Percentiles rank a stretch among this genome's conserved stretches.
phyloP scores from a whole-genome alignment of 2,888 invertebrate genomes.

The Cheilosia vernalis region DNA sequence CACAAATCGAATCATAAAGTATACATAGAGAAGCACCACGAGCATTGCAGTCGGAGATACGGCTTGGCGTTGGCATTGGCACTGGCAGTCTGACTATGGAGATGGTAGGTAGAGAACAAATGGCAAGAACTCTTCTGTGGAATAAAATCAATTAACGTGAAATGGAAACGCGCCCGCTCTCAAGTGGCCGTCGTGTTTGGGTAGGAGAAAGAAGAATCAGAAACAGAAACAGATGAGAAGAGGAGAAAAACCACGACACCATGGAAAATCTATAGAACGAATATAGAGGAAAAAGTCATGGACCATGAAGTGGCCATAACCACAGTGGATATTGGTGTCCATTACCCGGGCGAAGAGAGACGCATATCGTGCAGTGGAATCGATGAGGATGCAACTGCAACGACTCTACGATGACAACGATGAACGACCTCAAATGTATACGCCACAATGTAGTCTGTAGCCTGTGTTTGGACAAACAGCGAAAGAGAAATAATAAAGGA shows the following conservation, averaged over 20 bases:
- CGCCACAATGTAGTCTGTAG: background rate
- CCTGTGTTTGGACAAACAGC: constrained; percentile 4
- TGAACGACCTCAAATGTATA: constrained; percentile 62
- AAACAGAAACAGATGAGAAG: background rate
- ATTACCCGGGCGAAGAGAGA: constrained; percentile 58
- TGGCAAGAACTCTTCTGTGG: constrained; percentile 42
- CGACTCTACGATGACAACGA: constrained; percentile 43
- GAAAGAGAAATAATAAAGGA: constrained; percentile 26
- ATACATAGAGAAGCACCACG: constrained; percentile 54
- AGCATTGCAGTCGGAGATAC: constrained; percentile 3
- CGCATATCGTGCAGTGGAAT: constrained; percentile 70
- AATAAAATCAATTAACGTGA: constrained; percentile 74
- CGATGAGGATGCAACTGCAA: constrained; percentile 67
- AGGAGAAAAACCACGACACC: constrained; percentile 46
- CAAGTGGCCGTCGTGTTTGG: background rate
- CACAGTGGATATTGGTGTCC: constrained; percentile 67
- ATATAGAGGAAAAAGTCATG: constrained; percentile 54
- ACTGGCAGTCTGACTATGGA: background rate
- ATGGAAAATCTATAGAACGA: constrained; percentile 62
- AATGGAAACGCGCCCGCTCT: constrained; percentile 51
- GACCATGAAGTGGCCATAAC: constrained; percentile 73
- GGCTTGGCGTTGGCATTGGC: too few relatives aligned
- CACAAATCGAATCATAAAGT: constrained; percentile 68
- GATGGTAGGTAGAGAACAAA: constrained; percentile 24
- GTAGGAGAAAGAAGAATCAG: background rate